These are phyloP conservation scores for Mythimna vitellina DNA, from an alignment of 2,888 invertebrate genomes.

Conservation along the genomic window DNA sequence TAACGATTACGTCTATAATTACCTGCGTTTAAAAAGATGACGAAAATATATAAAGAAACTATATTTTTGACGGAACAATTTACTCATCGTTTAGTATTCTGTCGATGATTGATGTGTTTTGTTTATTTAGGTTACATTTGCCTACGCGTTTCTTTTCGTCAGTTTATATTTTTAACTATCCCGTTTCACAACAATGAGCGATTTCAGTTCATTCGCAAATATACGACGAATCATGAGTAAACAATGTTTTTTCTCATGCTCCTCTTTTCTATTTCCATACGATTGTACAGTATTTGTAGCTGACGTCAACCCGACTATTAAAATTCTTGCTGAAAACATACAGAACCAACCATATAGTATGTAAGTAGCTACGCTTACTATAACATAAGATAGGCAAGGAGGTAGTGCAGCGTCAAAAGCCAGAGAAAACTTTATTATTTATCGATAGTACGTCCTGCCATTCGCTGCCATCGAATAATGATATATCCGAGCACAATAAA, in stretches of 20 bases:
- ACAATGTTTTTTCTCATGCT: conserved; percentile 28
- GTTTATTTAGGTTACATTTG: conserved; percentile 28
- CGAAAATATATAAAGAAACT: not conserved
- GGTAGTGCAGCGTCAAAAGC: conserved; percentile 6
- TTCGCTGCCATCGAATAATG: conserved; percentile 44
- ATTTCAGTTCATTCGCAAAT: conserved; percentile 27
- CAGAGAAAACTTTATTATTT: conserved; percentile 25
- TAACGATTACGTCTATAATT: conserved; percentile 2
- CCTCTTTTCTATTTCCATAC: conserved; percentile 41
- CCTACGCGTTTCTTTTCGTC: conserved; percentile 40
- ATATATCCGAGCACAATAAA: conserved; percentile 56
- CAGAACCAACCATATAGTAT: not conserved
- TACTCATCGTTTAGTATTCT: conserved; percentile 14
- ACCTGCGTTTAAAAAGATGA: not conserved
- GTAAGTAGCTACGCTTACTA: not conserved
- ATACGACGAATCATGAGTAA: conserved; percentile 29
- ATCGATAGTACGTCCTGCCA: conserved; percentile 34
- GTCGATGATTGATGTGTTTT: conserved; percentile 9
- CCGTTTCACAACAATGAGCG: conserved; percentile 34
- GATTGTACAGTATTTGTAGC: conserved; percentile 10
- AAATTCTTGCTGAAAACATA: conserved; percentile 23
- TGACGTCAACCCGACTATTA: conserved; percentile 21
- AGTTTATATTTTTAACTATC: conserved; percentile 54
- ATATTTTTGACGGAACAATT: not conserved
- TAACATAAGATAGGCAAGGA: not conserved